These are phyloP conservation scores for Lepilemur septentrionalis DNA, from an alignment of 2,797 vertebrate genomes.

Conservation along the genomic window DNA sequence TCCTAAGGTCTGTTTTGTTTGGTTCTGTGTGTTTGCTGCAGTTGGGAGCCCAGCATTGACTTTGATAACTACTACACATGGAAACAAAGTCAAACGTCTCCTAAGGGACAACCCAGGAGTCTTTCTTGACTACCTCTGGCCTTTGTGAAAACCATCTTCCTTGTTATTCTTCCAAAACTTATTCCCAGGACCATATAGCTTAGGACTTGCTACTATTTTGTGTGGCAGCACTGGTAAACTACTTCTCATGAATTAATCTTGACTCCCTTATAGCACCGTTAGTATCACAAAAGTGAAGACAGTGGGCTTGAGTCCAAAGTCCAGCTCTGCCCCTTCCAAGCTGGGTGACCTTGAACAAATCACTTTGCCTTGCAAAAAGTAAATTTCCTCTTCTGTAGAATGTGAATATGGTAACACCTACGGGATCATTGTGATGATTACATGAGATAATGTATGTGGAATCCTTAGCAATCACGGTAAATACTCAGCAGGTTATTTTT, in stretches of 20 bases:
- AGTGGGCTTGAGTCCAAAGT: background rate
- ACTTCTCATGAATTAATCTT: background rate
- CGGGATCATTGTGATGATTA: fast-evolving
- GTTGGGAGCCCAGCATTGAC: background rate
- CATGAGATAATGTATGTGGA: background rate
- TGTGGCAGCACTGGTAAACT: background rate
- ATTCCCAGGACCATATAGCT: background rate
- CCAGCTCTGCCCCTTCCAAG: background rate
- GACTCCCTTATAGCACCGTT: too few species aligned
- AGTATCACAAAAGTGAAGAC: background rate
- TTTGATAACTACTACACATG: fast-evolving
- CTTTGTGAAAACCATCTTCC: background rate
- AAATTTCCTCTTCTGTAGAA: background rate
- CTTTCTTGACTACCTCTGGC: background rate
- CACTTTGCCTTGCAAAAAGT: background rate
- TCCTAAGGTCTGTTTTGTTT: too few species aligned
- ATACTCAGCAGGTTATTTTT: fast-evolving
- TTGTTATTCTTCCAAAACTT: background rate
- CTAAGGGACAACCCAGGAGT: background rate
- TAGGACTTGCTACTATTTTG: fast-evolving
- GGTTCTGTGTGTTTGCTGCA: background rate
- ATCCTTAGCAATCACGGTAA: background rate
- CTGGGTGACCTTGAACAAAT: background rate
- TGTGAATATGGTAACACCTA: background rate
- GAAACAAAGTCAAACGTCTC: background rate